A percentile compares a stretch with the other conserved stretches of the same genome.
Evolutionary conservation across 2,888 invertebrate genomes (phyloP).

Genomic region (Zootermopsis nevadensis): DNA sequence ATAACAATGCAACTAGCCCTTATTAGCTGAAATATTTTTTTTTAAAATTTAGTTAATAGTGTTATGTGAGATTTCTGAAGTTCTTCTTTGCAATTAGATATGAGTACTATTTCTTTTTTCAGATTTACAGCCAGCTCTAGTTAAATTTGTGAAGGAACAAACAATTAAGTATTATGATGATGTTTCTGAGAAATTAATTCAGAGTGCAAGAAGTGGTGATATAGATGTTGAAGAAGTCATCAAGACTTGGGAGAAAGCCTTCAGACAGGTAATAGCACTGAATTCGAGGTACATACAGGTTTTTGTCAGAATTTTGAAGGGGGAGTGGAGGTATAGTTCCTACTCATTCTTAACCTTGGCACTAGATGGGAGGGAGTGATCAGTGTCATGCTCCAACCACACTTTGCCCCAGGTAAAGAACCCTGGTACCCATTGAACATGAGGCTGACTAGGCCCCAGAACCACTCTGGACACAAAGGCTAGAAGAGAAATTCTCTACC

Average conservation of each 20-base stretch:
- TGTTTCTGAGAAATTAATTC: constrained; percentile 71
- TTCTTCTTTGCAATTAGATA: constrained; percentile 26
- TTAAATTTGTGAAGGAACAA: constrained; percentile 73
- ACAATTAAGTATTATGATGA: constrained; percentile 76
- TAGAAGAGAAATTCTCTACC: no score
- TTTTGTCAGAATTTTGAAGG: no score
- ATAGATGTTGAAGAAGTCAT: constrained; percentile 80
- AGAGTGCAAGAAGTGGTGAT: constrained; percentile 71
- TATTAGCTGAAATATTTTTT: not conserved
- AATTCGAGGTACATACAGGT: no score
- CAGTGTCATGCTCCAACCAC: no score
- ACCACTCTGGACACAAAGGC: no score
- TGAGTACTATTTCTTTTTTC: constrained; percentile 54
- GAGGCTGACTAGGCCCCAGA: no score
- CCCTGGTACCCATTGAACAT: no score
- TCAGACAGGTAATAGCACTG: constrained; percentile 69
- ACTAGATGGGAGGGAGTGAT: no score
- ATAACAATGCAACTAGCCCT: no score
- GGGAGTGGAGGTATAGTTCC: no score
- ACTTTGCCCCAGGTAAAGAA: no score
- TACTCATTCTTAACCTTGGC: no score
- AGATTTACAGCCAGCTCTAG: constrained; percentile 72
- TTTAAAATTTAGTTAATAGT: constrained; percentile 17
- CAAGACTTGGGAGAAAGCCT: constrained; percentile 82
- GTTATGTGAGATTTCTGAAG: not conserved